Percentiles rank a stretch among this genome's conserved stretches.
These are phyloP conservation scores for Acanthoscelides obtectus DNA, from an alignment of 2,888 invertebrate species.

Conservation along the genomic window DNA sequence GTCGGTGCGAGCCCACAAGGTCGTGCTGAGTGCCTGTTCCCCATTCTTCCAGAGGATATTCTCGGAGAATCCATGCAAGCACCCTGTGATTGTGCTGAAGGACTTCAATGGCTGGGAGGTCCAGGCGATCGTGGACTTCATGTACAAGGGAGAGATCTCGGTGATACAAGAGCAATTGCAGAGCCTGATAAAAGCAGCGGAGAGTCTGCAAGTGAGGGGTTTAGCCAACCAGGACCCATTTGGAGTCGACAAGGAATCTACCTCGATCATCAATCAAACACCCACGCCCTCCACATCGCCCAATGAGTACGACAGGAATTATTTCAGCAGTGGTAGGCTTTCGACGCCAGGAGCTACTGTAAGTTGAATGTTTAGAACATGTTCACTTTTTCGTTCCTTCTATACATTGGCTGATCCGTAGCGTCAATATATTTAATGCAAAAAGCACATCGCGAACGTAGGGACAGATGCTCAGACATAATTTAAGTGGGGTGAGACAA, in stretches of 20 bases:
- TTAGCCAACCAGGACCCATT: slow-evolving; percentile 30
- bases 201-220: slow-evolving; percentile 63
- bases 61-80: slow-evolving; percentile 88
- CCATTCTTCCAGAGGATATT: slow-evolving; percentile 87
- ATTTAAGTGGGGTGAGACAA: too few relatives aligned
- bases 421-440: too few relatives aligned
- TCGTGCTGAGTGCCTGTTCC: slow-evolving; percentile 83
- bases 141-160: slow-evolving; percentile 90
- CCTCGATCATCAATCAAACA: slow-evolving; percentile 38
- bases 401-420: too few relatives aligned
- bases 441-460: too few relatives aligned
- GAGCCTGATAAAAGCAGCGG: slow-evolving; percentile 81
- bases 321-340: slow-evolving; percentile 40
- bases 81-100: slow-evolving; percentile 87
- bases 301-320: slow-evolving; percentile 43
- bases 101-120: slow-evolving; percentile 87
- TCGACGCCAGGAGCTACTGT: slow-evolving; percentile 31
- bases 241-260: slow-evolving; percentile 41
- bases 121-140: slow-evolving; percentile 85
- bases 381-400: too few relatives aligned
- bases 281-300: slow-evolving; percentile 48
- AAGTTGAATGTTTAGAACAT: not conserved
- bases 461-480: too few relatives aligned
- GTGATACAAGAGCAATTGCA: slow-evolving; percentile 81
- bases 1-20: slow-evolving; percentile 84